Base-by-base conservation (phyloP, 2,797 vertebrate species). In the Sebastolobus alascanus region DNA sequence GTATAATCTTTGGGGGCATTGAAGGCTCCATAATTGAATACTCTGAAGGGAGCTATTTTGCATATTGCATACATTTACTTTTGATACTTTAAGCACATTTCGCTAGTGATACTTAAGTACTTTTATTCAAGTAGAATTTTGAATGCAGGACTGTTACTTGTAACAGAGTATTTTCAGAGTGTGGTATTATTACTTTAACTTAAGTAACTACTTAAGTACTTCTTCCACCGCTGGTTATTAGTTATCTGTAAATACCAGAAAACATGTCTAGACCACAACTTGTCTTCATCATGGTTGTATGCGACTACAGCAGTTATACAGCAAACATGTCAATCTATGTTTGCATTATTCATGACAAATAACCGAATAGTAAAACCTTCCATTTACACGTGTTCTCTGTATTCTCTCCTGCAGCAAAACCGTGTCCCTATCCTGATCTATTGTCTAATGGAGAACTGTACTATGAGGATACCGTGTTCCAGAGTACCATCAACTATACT, bases 401-500 rank as follows among this genome's bases (percentile, higher is more conserved):
- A 1, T 73, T 87, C 27, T 87, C 22, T 69, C 29, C 63, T 85
- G 66, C 94, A 99, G 97, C 95, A 78, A 96, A 88, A 80, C 83
- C 13, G 14, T 98, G 97, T 72, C 83, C 96, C 4, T 74, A 77
- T 69, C 96, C 96, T 81, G 95, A 93, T 31, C 10, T 67, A 5
- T 35, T 95, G 76, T 1, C 63, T 20, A 87, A 98, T 22, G 97
- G 97, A 83, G 88, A 90, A 2, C 22, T 96, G 11, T 71, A 91
- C 38, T 93, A 91, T 58, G 85, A 79, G n/a, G 94, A 96, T 12
- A 75, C 68, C 6, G 83, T 84, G 37, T 98, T 96, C 85, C 91
- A 94, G 89, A 97, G 95, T 55, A 79, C 1, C 0, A 63, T 97
- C 84, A 94, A 68, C 80, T 98, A 96, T 73, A 89, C 94, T 1